Base-by-base conservation (phyloP, 2,113 vertebrate genomes). In the Otis tarda region DNA sequence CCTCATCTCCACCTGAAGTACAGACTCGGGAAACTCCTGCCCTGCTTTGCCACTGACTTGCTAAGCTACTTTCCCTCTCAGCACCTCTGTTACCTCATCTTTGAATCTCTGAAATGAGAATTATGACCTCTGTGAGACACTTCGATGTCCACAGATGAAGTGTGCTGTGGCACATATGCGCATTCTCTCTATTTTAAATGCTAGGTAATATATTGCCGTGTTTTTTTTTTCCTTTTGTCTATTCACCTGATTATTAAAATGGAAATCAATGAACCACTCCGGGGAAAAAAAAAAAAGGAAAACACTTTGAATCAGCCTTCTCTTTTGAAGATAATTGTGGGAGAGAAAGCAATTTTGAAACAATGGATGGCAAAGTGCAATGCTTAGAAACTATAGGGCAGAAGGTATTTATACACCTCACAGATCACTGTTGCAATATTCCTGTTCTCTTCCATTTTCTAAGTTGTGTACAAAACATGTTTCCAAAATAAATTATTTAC, bases 51-150 rank as follows among this genome's bases (percentile, higher is more conserved):
- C 59, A 43, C 60, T 75, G 87, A 81, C 83, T 53, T 91, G 93
- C 81, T 89, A 64, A 95, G 93, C 68, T 75, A 80, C 75, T 90
- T 95, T 95, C 75, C 77, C 84, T 83, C 73, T 93, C 67, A 77
- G 31, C 70, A 93, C 55, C 75, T 77, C 77, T 69, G 49, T 65
- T 95, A 96, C 91, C 84, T 91, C 79, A 76, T 43, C 70, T 93
- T 82, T 87, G 91, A 93, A 76, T 39, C 67, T 93, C 79, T 87
- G 91, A 93, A 94, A 93, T 33, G 20, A 73, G 63, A 67, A 95
- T 91, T 87, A 92, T 14, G 30, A 89, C 90, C 63, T 93, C 59
- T 79, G 2, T 23, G 63, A 95, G 81, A 78, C 19, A 30, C 94
- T 96, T 95, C 83, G 87, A 93, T 91, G 85, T 67, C 71, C 92